Conservation (phyloP, 2,113 vertebrate genomes). For the Paramormyrops kingsleyae region DNA sequence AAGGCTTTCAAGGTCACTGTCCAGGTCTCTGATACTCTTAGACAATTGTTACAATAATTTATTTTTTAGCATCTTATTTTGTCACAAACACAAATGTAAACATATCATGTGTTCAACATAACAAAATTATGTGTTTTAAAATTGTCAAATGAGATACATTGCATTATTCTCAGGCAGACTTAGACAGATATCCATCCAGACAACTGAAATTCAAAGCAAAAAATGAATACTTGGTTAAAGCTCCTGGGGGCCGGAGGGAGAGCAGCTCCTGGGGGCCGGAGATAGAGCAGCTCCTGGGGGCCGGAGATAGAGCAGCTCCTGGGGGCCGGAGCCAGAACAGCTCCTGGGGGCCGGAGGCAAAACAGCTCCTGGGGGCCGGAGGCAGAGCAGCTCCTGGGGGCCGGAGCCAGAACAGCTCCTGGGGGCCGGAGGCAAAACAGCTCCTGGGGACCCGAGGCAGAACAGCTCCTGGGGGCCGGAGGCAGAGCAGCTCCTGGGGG, state of each 20-base stretch:
- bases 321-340: too few species aligned
- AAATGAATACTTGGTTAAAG: not conserved
- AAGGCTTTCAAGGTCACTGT: not conserved
- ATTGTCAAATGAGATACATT: not conserved
- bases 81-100: not conserved
- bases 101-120: not conserved
- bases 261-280: too few species aligned
- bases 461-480: too few species aligned
- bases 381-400: too few species aligned
- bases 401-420: too few species aligned
- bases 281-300: too few species aligned
- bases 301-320: too few species aligned
- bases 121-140: not conserved
- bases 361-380: not conserved
- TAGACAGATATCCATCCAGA: not conserved
- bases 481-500: too few species aligned
- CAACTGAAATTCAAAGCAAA: not conserved
- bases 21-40: not conserved
- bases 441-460: too few species aligned
- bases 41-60: not conserved
- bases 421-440: too few species aligned
- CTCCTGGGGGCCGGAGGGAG: not conserved
- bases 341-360: not conserved
- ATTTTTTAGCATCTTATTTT: not conserved
- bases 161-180: not conserved